A percentile compares a stretch with the other conserved stretches of the same genome.
phyloP scores from a whole-genome alignment of 2,113 vertebrate genomes.

The Ginglymostoma cirratum region DNA sequence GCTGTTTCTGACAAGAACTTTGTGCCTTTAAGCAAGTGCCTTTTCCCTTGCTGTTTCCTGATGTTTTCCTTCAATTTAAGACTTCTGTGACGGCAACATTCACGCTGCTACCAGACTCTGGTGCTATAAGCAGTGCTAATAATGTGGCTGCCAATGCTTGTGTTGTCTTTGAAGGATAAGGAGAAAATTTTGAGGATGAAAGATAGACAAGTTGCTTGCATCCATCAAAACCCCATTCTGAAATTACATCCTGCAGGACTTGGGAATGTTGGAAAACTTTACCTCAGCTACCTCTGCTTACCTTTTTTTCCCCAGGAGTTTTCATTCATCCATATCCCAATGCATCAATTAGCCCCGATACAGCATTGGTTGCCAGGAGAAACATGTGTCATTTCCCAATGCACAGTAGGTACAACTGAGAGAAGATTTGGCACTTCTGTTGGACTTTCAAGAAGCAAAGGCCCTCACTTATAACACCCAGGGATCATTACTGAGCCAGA shows the following conservation, averaged over 20 bases:
- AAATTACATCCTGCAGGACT: neutral
- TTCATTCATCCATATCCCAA: neutral
- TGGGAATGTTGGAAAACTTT: neutral
- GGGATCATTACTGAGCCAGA: neutral
- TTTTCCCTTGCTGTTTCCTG: conserved; percentile 22
- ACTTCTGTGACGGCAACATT: neutral
- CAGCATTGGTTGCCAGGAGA: neutral
- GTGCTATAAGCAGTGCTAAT: neutral
- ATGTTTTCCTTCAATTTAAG: conserved; percentile 25
- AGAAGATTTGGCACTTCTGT: neutral
- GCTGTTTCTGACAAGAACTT: conserved; percentile 10
- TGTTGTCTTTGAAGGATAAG: neutral
- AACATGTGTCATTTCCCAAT: neutral
- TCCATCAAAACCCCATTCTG: neutral
- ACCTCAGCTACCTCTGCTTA: neutral
- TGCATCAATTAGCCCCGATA: neutral
- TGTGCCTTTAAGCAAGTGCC: neutral
- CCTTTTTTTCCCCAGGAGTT: neutral
- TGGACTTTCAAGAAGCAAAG: neutral
- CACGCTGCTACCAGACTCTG: neutral
- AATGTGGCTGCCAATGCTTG: neutral
- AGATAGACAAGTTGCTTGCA: neutral
- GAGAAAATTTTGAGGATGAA: neutral
- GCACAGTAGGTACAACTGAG: neutral
- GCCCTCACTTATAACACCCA: neutral